Conservation (phyloP, 2,113 vertebrate genomes). For the Hiodon tergisus region DNA sequence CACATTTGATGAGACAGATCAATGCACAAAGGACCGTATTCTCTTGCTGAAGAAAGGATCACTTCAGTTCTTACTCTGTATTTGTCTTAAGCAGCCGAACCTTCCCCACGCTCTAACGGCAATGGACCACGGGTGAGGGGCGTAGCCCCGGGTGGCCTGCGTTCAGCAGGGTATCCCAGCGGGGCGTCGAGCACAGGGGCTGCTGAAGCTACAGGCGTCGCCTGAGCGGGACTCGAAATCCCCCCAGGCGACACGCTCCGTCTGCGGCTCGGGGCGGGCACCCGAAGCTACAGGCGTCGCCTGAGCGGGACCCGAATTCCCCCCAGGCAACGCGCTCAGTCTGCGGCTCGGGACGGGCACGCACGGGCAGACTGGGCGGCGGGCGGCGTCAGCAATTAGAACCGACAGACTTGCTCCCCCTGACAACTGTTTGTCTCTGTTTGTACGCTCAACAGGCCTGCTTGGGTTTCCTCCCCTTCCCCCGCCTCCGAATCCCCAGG, state of each 20-base stretch:
- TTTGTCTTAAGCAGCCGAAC: no score
- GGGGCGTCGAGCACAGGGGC: neutral
- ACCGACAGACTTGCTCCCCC: neutral
- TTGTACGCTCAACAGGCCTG: neutral
- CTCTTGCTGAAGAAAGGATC: no score
- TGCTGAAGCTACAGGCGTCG: neutral
- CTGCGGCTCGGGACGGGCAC: no score
- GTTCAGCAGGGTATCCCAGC: neutral
- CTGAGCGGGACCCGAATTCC: neutral
- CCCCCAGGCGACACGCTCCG: neutral
- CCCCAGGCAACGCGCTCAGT: neutral
- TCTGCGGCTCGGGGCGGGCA: neutral
- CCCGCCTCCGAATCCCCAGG: neutral
- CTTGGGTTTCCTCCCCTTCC: neutral
- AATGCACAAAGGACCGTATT: no score
- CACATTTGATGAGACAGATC: no score
- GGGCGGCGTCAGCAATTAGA: conserved; percentile 3
- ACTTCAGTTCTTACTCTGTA: no score
- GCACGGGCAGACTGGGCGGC: no score
- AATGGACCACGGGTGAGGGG: no score
- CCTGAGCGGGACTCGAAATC: neutral
- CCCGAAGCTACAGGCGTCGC: neutral
- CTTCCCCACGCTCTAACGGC: no score
- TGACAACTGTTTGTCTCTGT: neutral
- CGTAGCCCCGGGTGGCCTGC: neutral